Percentiles rank a stretch among this genome's conserved stretches.
Conservation (phyloP, 2,113 vertebrate species). For the Sebastes fasciatus region DNA sequence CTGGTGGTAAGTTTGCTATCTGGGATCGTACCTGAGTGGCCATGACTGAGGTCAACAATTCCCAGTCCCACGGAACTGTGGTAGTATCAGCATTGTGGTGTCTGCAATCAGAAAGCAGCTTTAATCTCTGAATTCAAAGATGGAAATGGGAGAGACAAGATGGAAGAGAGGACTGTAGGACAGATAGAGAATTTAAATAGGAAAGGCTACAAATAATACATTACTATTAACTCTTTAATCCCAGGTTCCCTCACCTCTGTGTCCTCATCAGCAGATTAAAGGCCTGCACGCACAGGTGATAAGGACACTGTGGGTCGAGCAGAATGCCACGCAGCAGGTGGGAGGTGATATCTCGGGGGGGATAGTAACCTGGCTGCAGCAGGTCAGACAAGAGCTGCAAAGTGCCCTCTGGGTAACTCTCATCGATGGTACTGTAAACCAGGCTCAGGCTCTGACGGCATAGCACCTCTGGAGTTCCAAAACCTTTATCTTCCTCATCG, state of each 20-base stretch:
- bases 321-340: conserved; percentile 89
- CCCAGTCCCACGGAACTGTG: conserved; percentile 93
- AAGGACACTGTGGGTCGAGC: conserved; percentile 78
- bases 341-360: conserved; percentile 86
- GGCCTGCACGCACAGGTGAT: conserved; percentile 85
- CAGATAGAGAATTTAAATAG: background rate
- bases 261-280: conserved; percentile 92
- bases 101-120: conserved; percentile 78
- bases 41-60: conserved; percentile 86
- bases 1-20: background rate
- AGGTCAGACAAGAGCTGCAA: conserved; percentile 92
- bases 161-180: background rate
- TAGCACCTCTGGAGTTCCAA: conserved; percentile 78
- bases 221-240: background rate
- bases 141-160: background rate
- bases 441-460: conserved; percentile 87
- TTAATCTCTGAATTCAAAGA: conserved; percentile 17
- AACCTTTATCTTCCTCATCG: conserved; percentile 52
- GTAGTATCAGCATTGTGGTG: conserved; percentile 87
- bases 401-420: conserved; percentile 89
- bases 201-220: background rate
- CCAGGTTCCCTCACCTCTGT: conserved; percentile 86
- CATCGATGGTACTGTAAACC: conserved; percentile 91
- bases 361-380: conserved; percentile 86
- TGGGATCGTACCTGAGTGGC: conserved; percentile 84